Evolutionary conservation across 1,140 invertebrate genomes (phyloP).

Genomic region (Polypedilum pembai): DNA sequence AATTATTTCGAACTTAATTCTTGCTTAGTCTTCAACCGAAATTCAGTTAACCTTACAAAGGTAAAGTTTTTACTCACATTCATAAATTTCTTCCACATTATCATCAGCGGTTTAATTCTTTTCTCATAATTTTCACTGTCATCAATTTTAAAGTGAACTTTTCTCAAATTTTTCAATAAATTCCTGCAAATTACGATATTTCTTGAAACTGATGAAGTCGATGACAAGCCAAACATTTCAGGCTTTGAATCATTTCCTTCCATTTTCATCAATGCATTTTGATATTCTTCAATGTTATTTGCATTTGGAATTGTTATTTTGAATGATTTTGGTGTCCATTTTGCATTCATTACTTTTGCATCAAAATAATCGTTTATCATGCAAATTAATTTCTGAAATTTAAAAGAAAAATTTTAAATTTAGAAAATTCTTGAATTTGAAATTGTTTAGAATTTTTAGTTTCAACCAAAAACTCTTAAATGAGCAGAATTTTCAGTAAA

Average conservation of each 20-base stretch:
- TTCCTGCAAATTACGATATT: conserved; percentile 36
- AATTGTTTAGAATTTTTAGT: too few species aligned
- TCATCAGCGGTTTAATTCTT: conserved; percentile 35
- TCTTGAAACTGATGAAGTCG: conserved; percentile 37
- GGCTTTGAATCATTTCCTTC: conserved; percentile 60
- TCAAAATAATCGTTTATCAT: conserved; percentile 71
- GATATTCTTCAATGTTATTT: conserved; percentile 52
- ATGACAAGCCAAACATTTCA: conserved; percentile 65
- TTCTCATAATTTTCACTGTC: conserved; percentile 31
- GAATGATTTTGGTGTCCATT: conserved; percentile 50
- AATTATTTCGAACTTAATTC: too few species aligned
- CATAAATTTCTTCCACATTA: conserved; percentile 34
- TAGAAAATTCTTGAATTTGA: too few species aligned
- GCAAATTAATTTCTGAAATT: conserved; percentile 47
- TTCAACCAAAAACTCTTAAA: too few species aligned
- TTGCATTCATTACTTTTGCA: conserved; percentile 50
- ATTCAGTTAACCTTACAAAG: too few species aligned
- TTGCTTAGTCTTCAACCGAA: too few species aligned
- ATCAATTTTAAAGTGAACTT: conserved; percentile 29
- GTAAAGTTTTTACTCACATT: conserved; percentile 33
- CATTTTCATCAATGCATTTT: conserved; percentile 53
- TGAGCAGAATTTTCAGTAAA: too few species aligned
- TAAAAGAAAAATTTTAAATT: not conserved
- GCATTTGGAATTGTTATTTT: conserved; percentile 47
- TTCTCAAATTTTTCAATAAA: conserved; percentile 37